Base-by-base conservation (phyloP, 2,113 vertebrate species). In the Triplophysa dalaica region DNA sequence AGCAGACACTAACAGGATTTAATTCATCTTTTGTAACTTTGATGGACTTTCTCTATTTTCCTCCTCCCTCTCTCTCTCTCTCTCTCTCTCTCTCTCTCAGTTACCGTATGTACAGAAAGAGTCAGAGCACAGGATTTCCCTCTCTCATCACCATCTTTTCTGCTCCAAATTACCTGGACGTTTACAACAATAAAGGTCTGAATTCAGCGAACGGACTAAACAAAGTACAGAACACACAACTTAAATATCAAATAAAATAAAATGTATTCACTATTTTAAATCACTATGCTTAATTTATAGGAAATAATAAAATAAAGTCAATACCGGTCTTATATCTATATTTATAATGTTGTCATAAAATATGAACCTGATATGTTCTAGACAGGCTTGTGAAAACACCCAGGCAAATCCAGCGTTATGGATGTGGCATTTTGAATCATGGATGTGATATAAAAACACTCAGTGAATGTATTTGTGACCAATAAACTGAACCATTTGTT, bases 111-210 rank as follows among this genome's bases (percentile, higher is more conserved):
- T 94, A 94, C 89, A 91, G 93, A 82, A 94, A 94, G 87, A 94
- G 93, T 81, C 93, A 94, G 87, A 94, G 92, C 22, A 94, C 93
- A 56, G 93, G 93, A 48, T 94, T 94, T 66, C 93, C 93, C n/a
- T 93, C 93, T 38, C 91, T 94, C 86, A 94, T 94, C 86, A 94
- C 93, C 62, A 94, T 94, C 84, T 94, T 94, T 88, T 94, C 93
- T 16, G 93, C 93, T 79, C 93, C 93, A 72, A 94, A 94, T 88
- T 94, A 94, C 86, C 88, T 94, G 88, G 93, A 94, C 29, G 93
- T 94, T 85, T 93, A 94, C 88, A 94, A 94, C 86, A 93, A 93
- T 84, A 94, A 94, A 94, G 93, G 93, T 94, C 45, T 84, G 87
- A 82, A 45, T 24, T 48, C 68, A 70, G 38, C 19, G 8, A 58